Evolutionary conservation across 2,888 invertebrate genomes (phyloP), one percentile per base, ranked within the genome.

Genomic region (Lepetodrilus schrolli): DNA sequence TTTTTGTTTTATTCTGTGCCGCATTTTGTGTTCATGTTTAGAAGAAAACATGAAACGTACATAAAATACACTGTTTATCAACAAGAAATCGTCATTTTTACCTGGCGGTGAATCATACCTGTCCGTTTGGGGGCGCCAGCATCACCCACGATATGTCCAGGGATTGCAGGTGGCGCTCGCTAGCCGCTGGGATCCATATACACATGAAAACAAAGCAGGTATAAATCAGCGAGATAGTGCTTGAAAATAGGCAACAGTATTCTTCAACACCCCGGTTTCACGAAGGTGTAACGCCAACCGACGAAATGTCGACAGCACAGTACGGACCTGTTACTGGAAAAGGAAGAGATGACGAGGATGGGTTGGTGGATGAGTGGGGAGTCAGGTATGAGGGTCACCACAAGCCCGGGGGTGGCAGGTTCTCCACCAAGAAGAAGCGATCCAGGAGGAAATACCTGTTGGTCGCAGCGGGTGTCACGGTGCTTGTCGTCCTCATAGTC

Each of bases 371-470:
- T 34, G 68, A 68, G 37, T 68, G 68, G 68, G 68, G 68, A 13
- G 47, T 68, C 8, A 68, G 68, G 68, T 68, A 68, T 23, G 43
- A 68, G 26, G 68, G 68, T 43, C 68, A 68, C 30, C 47, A 38
- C 38, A 38, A 47, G n/a, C 68, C 68, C n/a, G 68, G 47, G n/a
- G 68, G 68, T 43, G 68, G 68, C 13, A 47, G 26, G 1, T 68
- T 68, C 8, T 43, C 47, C 68, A 47, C 23, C 4, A 43, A 68
- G 68, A 58, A 30, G 26, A 26, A 30, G 17, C n/a, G 30, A 2
- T n/a, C 30, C 13, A 58, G 58, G 17, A 58, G 17, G 30, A 30
- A 58, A 2, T 34, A 30, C 13, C 7, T 30, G 30, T 17, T 36
- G n/a, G 48, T 17, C 1, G 43, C 38, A 20, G 43, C 68, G 23